A percentile compares a stretch with the other conserved stretches of the same genome.
Evolutionary conservation across 2,113 vertebrate species (phyloP).

Genomic region (Nothobranchius kuhntae): DNA sequence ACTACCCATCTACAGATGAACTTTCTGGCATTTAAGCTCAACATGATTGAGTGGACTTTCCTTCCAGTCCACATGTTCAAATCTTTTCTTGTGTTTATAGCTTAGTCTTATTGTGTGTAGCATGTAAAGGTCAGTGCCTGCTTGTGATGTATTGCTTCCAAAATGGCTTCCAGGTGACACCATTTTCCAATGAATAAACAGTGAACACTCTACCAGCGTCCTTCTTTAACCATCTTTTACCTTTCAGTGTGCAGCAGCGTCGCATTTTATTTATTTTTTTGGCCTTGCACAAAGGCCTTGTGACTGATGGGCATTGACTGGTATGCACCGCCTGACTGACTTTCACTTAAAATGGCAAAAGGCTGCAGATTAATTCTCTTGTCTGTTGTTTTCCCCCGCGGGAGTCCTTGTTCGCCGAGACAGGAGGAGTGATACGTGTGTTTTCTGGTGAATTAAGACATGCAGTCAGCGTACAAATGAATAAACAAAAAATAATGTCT

Average conservation of each 20-base stretch:
- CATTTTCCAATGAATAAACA: conserved; percentile 69
- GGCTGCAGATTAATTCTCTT: conserved; percentile 64
- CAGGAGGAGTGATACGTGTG: conserved; percentile 60
- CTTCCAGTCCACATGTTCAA: conserved; percentile 39
- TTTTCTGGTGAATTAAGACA: conserved; percentile 64
- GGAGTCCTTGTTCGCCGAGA: conserved; percentile 52
- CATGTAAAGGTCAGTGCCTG: conserved; percentile 68
- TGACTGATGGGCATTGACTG: conserved; percentile 65
- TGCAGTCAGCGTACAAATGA: conserved; percentile 43
- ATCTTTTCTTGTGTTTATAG: conserved; percentile 59
- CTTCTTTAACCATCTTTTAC: conserved; percentile 37
- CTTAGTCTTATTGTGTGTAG: conserved; percentile 71
- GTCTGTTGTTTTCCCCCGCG: conserved; percentile 31
- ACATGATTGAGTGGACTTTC: conserved; percentile 53
- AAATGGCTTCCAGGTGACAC: conserved; percentile 66
- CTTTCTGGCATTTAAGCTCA: conserved; percentile 19
- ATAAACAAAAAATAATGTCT: conserved; percentile 36
- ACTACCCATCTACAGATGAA: conserved; percentile 43
- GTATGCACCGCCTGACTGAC: conserved; percentile 53
- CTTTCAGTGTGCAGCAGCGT: conserved; percentile 34
- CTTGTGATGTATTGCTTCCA: conserved; percentile 65
- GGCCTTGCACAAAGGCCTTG: conserved; percentile 40
- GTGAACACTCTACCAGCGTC: conserved; percentile 30
- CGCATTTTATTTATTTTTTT: conserved; percentile 30
- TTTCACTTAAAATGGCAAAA: conserved; percentile 63